Base-by-base conservation (phyloP, 2,113 vertebrate genomes). In the Psettodes erumei region DNA sequence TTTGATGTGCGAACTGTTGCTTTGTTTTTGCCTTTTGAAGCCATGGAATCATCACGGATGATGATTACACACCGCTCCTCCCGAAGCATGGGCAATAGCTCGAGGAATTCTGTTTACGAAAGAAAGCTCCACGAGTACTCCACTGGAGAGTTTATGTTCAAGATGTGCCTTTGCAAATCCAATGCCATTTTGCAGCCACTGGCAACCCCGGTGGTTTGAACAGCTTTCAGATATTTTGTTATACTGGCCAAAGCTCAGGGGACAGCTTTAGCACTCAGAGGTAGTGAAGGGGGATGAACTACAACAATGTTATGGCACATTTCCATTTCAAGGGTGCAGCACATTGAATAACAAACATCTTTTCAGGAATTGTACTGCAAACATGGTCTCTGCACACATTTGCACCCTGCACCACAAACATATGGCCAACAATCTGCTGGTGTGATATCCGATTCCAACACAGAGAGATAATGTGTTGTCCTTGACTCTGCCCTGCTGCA, bases 381-480 rank as follows among this genome's bases (percentile, higher is more conserved):
- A 86, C 38, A 67, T 8, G 18, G 59, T 33, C 59, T 54, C 28
- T 2, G 54, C 40, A 48, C 56, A 47, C 18, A 50, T 76, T 54
- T 58, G 47, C 60, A 63, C 54, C 53, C 38, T 45, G 28, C 33
- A 48, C 48, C 54, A 32, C 33, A 61, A 56, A 84, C 84, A 94
- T 84, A 85, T 84, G 90, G 90, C 86, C 75, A n/a, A n/a, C 85
- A 91, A 90, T 93, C 86, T 85, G 81, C 81, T 84, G 83, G 70
- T 76, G 81, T 81, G 87, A 82, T 58, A 88, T 84, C 67, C 88
- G 85, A 85, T n/a, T n/a, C n/a, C n/a, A n/a, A 28, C 82, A 65
- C 60, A 54, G 42, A 78, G n/a, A n/a, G n/a, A n/a, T n/a, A n/a
- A n/a, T n/a, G n/a, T n/a, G n/a, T n/a, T n/a, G n/a, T n/a, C n/a